A percentile compares a stretch with the other conserved stretches of the same genome.
Conservation (phyloP, 2,888 invertebrate species). For the Stenodema calcarata region DNA sequence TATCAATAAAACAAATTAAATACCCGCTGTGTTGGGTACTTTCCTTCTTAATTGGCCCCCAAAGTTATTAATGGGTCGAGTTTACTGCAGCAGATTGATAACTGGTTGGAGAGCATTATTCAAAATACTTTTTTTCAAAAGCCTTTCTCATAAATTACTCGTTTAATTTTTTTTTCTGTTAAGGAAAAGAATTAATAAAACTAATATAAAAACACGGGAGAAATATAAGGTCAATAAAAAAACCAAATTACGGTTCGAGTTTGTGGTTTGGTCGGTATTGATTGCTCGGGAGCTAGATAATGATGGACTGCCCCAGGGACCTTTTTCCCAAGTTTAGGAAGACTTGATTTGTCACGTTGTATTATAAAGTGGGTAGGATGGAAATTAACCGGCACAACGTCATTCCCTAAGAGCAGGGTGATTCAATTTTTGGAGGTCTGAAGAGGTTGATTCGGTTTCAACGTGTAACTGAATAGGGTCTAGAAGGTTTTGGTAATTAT, state of each 20-base stretch:
- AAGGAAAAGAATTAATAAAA: background rate
- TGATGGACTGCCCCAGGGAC: background rate
- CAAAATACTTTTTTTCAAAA: background rate
- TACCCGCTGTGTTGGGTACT: background rate
- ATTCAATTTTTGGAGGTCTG: background rate
- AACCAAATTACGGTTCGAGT: background rate
- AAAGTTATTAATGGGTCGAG: background rate
- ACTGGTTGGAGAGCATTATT: background rate
- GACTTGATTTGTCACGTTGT: background rate
- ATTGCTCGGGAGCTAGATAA: background rate
- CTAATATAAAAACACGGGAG: background rate
- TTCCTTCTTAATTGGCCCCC: background rate
- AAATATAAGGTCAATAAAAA: background rate
- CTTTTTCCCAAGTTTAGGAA: background rate
- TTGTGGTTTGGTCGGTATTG: background rate
- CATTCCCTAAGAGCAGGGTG: background rate
- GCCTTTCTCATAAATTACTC: background rate
- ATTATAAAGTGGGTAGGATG: background rate
- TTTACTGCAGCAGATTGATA: background rate
- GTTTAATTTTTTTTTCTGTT: background rate
- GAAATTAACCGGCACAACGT: background rate
- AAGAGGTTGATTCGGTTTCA: too few relatives aligned
- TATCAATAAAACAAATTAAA: constrained; percentile 2
- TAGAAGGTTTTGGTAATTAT: too few relatives aligned
- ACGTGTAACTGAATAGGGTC: too few relatives aligned